Conservation (phyloP, 2,888 invertebrate species). For the Aphrophora alni region DNA sequence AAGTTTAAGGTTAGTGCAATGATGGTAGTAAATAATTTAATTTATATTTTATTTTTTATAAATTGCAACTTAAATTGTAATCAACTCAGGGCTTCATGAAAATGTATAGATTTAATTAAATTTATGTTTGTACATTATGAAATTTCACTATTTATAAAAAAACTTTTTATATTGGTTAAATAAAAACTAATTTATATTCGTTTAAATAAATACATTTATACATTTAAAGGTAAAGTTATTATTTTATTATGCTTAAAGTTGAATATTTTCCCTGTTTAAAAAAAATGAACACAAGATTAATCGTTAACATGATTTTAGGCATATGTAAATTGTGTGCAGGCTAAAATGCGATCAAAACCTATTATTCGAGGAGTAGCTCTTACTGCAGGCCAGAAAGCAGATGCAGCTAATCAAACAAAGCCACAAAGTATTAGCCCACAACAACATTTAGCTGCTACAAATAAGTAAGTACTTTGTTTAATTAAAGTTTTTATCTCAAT, state of each 20-base stretch:
- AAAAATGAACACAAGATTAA: neutral
- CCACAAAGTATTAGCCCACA: constrained; percentile 48
- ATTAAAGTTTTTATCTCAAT: neutral
- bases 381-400: constrained; percentile 66
- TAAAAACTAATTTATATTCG: too few species aligned
- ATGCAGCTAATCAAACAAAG: constrained; percentile 76
- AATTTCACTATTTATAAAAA: too few species aligned
- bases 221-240: too few species aligned
- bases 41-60: too few species aligned
- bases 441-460: constrained; percentile 30
- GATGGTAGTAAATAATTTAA: too few species aligned
- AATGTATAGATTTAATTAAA: too few species aligned
- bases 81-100: too few species aligned
- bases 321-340: constrained; percentile 34
- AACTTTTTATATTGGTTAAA: too few species aligned
- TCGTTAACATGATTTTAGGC: neutral
- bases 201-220: too few species aligned
- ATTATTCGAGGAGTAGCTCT: constrained; percentile 66
- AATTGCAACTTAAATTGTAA: too few species aligned
- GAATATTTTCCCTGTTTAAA: neutral
- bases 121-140: too few species aligned
- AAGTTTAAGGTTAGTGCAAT: too few species aligned
- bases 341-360: constrained; percentile 69
- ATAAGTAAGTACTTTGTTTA: constrained; percentile 33
- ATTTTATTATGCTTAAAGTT: neutral